Percentiles rank a stretch among this genome's conserved stretches.
These are phyloP conservation scores for Tipula helvola DNA, from an alignment of 2,888 invertebrate genomes.

Conservation along the genomic window DNA sequence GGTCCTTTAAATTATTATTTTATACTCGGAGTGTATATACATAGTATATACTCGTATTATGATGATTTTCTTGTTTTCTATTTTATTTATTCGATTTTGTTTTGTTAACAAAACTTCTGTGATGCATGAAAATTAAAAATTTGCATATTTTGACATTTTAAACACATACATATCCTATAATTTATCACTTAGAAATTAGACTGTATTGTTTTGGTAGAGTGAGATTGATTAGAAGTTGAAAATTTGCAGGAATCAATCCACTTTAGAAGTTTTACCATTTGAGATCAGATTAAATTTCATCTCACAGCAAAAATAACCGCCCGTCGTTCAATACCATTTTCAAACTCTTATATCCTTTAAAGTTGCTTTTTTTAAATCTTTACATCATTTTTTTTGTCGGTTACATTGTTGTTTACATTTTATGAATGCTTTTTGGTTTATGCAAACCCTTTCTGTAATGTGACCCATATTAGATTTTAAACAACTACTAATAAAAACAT, in stretches of 20 bases:
- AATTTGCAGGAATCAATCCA: neutral
- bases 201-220: neutral
- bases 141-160: conserved; percentile 4
- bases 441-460: neutral
- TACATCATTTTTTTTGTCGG: neutral
- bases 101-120: neutral
- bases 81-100: neutral
- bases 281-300: too few relatives aligned
- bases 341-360: neutral
- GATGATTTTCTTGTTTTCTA: neutral
- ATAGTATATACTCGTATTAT: neutral
- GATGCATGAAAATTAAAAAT: neutral
- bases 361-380: neutral
- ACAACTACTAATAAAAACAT: neutral
- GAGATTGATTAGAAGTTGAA: neutral
- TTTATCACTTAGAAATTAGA: neutral
- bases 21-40: too few relatives aligned
- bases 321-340: neutral
- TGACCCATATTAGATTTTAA: neutral
- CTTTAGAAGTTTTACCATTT: too few relatives aligned
- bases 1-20: neutral
- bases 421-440: neutral
- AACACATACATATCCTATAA: neutral
- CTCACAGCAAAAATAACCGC: neutral
- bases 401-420: neutral